Evolutionary conservation across 2,113 vertebrate genomes (phyloP), one percentile per base, ranked within the genome.

Genomic region (Scomber scombrus): DNA sequence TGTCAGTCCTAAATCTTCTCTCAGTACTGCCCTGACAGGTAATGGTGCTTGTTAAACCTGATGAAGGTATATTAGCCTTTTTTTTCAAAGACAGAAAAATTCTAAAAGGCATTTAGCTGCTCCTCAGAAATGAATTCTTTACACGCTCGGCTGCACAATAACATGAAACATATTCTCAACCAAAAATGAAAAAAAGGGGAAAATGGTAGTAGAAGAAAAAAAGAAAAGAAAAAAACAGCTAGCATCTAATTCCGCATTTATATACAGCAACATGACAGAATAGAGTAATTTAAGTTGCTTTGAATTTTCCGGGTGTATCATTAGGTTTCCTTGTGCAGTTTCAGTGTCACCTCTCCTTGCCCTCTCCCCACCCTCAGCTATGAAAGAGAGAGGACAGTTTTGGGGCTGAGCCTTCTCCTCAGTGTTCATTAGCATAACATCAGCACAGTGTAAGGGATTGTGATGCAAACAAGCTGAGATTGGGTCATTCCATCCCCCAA

Each of bases 371-470:
- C 84, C 78, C 81, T 88, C 46, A 65, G 55, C 79, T 55, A 78
- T 75, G 90, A 89, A 80, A 90, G 79, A 54, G 85, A 90, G 80
- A 82, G 88, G 91, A 88, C 83, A 77, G 84, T 92, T 89, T 91
- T 74, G 57, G 88, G 87, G 75, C 88, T 84, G 91, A 90, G 85
- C 82, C 82, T 86, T 87, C 88, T 87, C 84, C 80, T 58, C 81
- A 19, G 85, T 65, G 70, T 80, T 93, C 91, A 95, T 95, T 96
- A 94, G 92, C 94, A 95, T 95, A 92, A 93, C 93, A 94, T 92
- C 93, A 93, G 86, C 87, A 82, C 82, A 74, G 84, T 70, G 89
- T 89, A 79, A 75, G 75, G 79, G 89, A 95, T 94, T 95, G 94
- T 94, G 93, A 93, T 93, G 91, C 92, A 94, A 95, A 93, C 89